Conservation (phyloP, 2,113 vertebrate genomes). For the Narcine bancroftii region DNA sequence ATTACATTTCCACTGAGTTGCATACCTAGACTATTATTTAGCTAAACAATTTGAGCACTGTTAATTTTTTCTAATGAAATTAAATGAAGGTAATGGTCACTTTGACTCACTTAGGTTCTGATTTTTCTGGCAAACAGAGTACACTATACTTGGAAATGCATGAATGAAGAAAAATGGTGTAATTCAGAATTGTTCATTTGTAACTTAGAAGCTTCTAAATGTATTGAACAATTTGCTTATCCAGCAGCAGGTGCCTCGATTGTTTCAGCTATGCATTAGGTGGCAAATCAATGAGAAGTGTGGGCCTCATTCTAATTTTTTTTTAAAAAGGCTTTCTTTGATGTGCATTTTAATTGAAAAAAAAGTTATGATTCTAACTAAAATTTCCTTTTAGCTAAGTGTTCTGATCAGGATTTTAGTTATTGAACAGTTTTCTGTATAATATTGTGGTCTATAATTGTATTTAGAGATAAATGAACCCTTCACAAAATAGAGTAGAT, state of each 20-base stretch:
- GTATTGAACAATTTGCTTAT: constrained; percentile 53
- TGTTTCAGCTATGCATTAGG: constrained; percentile 48
- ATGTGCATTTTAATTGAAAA: constrained; percentile 16
- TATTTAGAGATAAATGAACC: constrained; percentile 53
- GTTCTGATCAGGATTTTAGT: constrained; percentile 50
- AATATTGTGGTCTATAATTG: constrained; percentile 53
- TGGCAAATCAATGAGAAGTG: constrained; percentile 49
- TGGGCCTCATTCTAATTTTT: constrained; percentile 28
- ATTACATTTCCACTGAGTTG: constrained; percentile 6
- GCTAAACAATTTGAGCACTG: constrained; percentile 67
- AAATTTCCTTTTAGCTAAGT: constrained; percentile 52
- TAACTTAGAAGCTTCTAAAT: constrained; percentile 62
- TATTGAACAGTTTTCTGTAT: constrained; percentile 52
- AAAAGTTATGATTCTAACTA: constrained; percentile 52
- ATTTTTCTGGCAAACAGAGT: constrained; percentile 37
- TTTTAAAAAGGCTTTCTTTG: constrained; percentile 19
- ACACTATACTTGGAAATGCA: constrained; percentile 46
- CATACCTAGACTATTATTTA: constrained; percentile 57
- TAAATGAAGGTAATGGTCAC: constrained; percentile 59
- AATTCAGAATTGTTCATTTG: constrained; percentile 48
- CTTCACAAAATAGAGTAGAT: constrained; percentile 54
- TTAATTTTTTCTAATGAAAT: constrained; percentile 64
- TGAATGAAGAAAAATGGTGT: constrained; percentile 40
- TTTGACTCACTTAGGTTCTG: constrained; percentile 51
- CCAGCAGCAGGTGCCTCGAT: constrained; percentile 48